Percentiles rank a stretch among this genome's conserved stretches.
Evolutionary conservation across 2,113 vertebrate genomes (phyloP).

Genomic region (Cavia porcellus): DNA sequence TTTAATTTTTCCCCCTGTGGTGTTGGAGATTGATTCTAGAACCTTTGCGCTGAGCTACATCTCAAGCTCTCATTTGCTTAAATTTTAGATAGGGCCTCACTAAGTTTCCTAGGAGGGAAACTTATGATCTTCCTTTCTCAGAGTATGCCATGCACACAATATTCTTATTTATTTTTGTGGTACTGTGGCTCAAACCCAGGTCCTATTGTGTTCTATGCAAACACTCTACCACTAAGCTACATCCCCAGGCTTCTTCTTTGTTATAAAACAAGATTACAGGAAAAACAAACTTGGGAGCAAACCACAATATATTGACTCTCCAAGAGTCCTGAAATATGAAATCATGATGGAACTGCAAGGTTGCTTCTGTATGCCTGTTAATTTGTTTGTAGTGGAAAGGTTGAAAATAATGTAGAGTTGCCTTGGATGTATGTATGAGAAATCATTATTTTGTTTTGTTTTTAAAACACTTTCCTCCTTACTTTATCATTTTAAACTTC

Average conservation of each 20-base stretch:
- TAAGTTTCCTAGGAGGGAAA: neutral
- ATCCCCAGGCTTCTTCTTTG: neutral
- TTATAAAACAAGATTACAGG: slow-evolving; percentile 8
- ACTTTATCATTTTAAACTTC: slow-evolving; percentile 13
- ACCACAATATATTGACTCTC: neutral
- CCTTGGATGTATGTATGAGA: neutral
- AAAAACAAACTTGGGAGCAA: neutral
- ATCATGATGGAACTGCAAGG: neutral
- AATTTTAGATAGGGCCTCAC: neutral
- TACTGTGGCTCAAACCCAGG: neutral
- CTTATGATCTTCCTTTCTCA: neutral
- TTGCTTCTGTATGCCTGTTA: neutral
- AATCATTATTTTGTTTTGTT: neutral
- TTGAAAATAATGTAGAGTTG: neutral
- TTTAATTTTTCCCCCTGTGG: neutral
- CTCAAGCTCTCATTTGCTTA: neutral
- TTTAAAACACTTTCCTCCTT: slow-evolving; percentile 5
- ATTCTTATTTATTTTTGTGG: neutral
- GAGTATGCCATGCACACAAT: neutral
- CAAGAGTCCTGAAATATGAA: neutral
- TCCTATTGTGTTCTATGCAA: neutral
- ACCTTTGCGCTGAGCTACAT: neutral
- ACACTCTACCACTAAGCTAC: neutral
- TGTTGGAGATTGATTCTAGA: neutral
- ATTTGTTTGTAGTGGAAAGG: neutral